A percentile compares a stretch with the other conserved stretches of the same genome.
Evolutionary conservation across 2,888 invertebrate species (phyloP).

Genomic region (Rhyacophila evoluta): DNA sequence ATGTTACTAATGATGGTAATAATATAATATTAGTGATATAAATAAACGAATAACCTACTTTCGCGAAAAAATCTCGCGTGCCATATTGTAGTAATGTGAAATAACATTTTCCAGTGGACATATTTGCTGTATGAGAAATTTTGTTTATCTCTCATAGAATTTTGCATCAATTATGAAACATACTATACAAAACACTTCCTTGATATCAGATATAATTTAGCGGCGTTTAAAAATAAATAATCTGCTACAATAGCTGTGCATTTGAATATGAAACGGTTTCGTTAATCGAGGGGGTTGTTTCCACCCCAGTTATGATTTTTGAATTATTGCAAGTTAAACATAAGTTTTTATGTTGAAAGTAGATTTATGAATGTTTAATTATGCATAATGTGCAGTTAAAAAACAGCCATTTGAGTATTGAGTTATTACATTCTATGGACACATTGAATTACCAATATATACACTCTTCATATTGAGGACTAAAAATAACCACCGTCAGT

Average conservation of each 20-base stretch:
- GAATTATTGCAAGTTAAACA: constrained; percentile 48
- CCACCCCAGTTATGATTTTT: constrained; percentile 36
- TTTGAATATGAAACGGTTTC: constrained; percentile 38
- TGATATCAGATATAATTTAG: not conserved
- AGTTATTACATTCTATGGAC: too few species aligned
- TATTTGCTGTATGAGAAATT: too few species aligned
- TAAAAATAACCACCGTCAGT: too few species aligned
- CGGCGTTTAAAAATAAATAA: constrained; percentile 28
- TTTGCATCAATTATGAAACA: too few species aligned
- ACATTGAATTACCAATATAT: too few species aligned
- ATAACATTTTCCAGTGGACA: not conserved
- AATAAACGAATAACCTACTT: not conserved
- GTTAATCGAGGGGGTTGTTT: constrained; percentile 41
- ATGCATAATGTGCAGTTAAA: not conserved
- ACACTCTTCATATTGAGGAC: too few species aligned
- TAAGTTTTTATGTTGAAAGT: constrained; percentile 16
- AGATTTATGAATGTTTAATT: constrained; percentile 39
- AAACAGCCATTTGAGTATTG: too few species aligned
- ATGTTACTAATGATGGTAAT: too few species aligned
- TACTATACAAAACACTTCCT: too few species aligned
- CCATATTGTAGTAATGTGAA: not conserved
- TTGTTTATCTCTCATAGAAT: too few species aligned
- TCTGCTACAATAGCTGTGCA: constrained; percentile 40
- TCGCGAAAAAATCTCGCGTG: not conserved
- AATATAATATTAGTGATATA: too few species aligned